Percentiles rank a stretch among this genome's conserved stretches.
phyloP scores from a whole-genome alignment of 2,797 vertebrate genomes.

The Coregonus ussuriensis region DNA sequence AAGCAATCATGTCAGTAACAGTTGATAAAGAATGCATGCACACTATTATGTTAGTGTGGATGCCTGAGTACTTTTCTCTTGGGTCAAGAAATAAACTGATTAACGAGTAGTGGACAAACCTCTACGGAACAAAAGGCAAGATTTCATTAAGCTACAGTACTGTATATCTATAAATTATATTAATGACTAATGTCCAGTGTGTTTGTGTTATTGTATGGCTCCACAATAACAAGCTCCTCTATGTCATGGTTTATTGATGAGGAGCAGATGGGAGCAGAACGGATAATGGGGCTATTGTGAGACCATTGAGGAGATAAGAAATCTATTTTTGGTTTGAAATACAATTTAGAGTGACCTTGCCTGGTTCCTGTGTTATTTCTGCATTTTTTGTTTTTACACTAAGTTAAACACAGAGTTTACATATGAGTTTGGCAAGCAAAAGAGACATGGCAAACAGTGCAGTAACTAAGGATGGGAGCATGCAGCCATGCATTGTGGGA shows the following conservation, averaged over 20 bases:
- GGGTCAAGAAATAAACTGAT: conserved; percentile 22
- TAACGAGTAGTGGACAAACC: conserved; percentile 34
- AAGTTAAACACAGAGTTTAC: conserved; percentile 31
- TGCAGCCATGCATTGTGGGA: conserved; percentile 71
- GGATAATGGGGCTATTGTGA: conserved; percentile 13
- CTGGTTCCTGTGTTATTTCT: conserved; percentile 43
- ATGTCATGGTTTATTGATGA: background rate
- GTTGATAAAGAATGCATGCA: conserved; percentile 49
- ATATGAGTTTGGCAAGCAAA: conserved; percentile 48
- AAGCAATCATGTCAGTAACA: conserved; percentile 22
- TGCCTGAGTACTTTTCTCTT: conserved; percentile 27
- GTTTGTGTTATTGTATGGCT: background rate
- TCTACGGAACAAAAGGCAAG: conserved; percentile 58
- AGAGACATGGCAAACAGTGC: conserved; percentile 35
- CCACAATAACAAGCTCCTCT: conserved; percentile 18
- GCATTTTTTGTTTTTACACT: conserved; percentile 28
- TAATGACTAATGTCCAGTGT: background rate
- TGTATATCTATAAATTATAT: background rate
- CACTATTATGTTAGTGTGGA: conserved; percentile 22
- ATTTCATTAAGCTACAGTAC: conserved; percentile 13
- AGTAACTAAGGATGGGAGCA: conserved; percentile 54
- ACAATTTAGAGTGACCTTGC: conserved; percentile 41
- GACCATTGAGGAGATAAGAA: background rate
- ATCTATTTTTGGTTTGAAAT: background rate
- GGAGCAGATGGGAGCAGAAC: background rate